Evolutionary conservation across 2,797 vertebrate species (phyloP).

Genomic region (Clarias pachynema): DNA sequence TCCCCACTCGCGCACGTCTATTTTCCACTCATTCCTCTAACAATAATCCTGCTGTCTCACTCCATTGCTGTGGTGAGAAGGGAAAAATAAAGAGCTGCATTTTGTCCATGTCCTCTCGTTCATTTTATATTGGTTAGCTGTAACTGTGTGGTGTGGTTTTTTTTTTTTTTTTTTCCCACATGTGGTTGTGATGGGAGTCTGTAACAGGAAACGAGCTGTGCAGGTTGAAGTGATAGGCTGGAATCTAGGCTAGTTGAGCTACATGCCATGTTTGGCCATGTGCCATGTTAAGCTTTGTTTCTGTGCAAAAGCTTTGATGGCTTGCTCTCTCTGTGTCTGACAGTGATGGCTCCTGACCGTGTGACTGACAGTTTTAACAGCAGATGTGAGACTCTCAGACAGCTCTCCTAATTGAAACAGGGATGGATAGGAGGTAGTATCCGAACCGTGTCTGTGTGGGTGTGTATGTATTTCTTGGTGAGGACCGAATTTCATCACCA

Average conservation of each 20-base stretch:
- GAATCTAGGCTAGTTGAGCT: not conserved
- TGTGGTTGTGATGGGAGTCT: not conserved
- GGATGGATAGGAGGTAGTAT: slow-evolving; percentile 23
- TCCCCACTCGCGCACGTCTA: slow-evolving; percentile 50
- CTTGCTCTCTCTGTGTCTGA: slow-evolving; percentile 54
- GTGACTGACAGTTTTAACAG: slow-evolving; percentile 69
- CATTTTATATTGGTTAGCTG: slow-evolving; percentile 34
- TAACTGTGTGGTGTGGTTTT: not conserved
- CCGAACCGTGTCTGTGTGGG: not conserved
- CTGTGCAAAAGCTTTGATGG: slow-evolving; percentile 32
- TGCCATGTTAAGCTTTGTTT: slow-evolving; percentile 21
- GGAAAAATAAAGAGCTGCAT: slow-evolving; percentile 42
- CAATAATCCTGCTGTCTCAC: slow-evolving; percentile 49
- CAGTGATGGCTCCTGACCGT: slow-evolving; percentile 65
- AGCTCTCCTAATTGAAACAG: slow-evolving; percentile 45
- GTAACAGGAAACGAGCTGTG: slow-evolving; percentile 1
- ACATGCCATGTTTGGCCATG: slow-evolving; percentile 12
- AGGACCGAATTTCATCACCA: not conserved
- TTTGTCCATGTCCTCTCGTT: slow-evolving; percentile 37
- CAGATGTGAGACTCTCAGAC: slow-evolving; percentile 52
- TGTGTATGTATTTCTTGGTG: not conserved
- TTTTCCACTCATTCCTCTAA: slow-evolving; percentile 43
- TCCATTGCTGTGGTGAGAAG: slow-evolving; percentile 45
- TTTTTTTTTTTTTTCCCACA: not conserved
- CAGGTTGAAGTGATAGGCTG: slow-evolving; percentile 18